Evolutionary conservation across 37 sponge, comb jelly and placozoan genomes (phyloP).

Genomic region (Theonella swinhoei): DNA sequence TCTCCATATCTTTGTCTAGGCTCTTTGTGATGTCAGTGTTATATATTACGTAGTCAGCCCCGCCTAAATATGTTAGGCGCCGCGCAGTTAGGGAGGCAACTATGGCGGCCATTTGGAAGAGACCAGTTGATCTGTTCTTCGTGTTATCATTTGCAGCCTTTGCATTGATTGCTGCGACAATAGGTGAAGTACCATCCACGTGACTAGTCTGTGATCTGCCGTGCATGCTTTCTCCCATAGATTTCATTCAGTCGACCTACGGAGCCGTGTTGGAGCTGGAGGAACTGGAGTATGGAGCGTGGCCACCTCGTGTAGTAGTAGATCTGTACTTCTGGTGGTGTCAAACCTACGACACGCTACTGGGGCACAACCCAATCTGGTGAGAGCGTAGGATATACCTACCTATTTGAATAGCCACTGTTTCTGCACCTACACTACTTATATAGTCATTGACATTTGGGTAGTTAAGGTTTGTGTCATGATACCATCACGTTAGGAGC

Average conservation of each 20-base stretch:
- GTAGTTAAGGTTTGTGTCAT: too few species aligned
- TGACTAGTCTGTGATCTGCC: neutral
- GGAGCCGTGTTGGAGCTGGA: conserved; percentile 43
- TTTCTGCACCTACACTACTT: conserved; percentile 25
- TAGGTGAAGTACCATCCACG: conserved; percentile 50
- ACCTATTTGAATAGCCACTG: neutral
- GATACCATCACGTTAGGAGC: too few species aligned
- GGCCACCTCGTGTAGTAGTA: conserved; percentile 75
- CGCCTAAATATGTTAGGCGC: neutral
- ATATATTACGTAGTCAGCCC: too few species aligned
- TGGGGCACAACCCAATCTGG: conserved; percentile 84
- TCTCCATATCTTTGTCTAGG: too few species aligned
- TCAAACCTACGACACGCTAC: conserved; percentile 71
- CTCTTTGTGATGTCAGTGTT: too few species aligned
- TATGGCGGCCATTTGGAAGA: conserved; percentile 31
- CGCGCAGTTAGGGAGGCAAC: too few species aligned
- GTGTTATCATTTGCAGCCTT: conserved; percentile 52
- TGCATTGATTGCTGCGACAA: conserved; percentile 68
- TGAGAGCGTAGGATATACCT: neutral
- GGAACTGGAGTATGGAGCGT: conserved; percentile 36
- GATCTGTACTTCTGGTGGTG: conserved; percentile 80
- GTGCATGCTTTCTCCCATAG: conserved; percentile 12
- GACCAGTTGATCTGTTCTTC: conserved; percentile 74
- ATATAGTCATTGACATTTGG: too few species aligned
- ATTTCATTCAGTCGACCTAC: conserved; percentile 69